Evolutionary conservation across 2,888 invertebrate species (phyloP), one percentile per base, ranked within the genome.

Genomic region (Pseudanteris insignis): DNA sequence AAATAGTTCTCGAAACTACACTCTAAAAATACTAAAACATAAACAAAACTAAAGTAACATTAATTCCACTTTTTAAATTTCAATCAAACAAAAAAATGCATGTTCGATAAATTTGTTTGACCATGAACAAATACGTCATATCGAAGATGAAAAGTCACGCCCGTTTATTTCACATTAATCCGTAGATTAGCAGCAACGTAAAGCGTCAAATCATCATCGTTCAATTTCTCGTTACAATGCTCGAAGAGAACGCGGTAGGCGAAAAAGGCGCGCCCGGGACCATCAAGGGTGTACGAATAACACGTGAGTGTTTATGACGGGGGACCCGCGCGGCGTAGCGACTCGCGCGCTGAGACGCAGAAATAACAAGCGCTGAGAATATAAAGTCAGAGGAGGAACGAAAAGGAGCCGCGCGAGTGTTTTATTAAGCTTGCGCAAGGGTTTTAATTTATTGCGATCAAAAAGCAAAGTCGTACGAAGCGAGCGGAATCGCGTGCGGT

Each of bases 341-440:
- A 18, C 41, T 50, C 24, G 47, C 51, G 24, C 48, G 33, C 38
- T 37, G 43, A 47, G 11, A 38, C 2, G 50, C 38, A 38, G 44
- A 59, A 59, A 46, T 46, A 51, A 59, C 50, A 34, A 55, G 44
- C 36, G 26, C 28, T 25, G 43, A 21, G 3, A 24, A 43, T 57
- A 62, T 57, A 57, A 61, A 55, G 47, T 55, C 48, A 65, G 64
- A 66, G 51, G 38, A 59, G 44, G 44, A 40, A 51, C 55, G 59
- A 51, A 58, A 50, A 59, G 48, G 26, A 44, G 58, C 63, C 53
- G 51, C 53, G 44, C 57, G 65, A 64, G 63, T 64, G 63, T 70
- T 70, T 70, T 70, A 70, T 71, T 71, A 69, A 67, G 57, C 61
- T 71, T 70, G 63, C 70, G 71, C 59, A 70, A 70, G 53, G 15